Conservation (phyloP, 2,888 invertebrate genomes). For the Dicycla oo region DNA sequence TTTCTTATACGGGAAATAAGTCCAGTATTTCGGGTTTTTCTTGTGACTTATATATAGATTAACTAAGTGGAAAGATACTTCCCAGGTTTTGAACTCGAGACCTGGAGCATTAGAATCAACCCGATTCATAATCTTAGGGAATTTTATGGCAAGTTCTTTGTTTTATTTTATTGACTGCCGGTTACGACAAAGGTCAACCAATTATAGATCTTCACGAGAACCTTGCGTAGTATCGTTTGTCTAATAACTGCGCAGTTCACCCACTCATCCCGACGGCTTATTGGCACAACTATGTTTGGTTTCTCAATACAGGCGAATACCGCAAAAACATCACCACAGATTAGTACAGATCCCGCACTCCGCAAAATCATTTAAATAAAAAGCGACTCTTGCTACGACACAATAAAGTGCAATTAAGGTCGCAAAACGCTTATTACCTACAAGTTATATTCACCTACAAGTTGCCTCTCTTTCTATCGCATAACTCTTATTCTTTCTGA, state of each 20-base stretch:
- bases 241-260: constrained; percentile 38
- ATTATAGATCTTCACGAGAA: constrained; percentile 8
- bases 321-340: too few species aligned
- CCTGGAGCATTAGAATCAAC: background rate
- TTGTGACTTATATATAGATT: background rate
- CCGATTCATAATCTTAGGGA: too few species aligned
- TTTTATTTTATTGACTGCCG: constrained; percentile 18
- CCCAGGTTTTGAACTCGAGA: background rate
- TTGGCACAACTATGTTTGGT: constrained; percentile 6
- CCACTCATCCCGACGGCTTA: constrained; percentile 18
- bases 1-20: background rate
- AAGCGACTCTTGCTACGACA: too few species aligned
- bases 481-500: too few species aligned
- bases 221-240: constrained; percentile 19
- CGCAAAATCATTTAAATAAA: too few species aligned
- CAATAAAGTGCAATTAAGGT: too few species aligned
- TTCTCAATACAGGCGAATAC: background rate
- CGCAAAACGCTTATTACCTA: too few species aligned
- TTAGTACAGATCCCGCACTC: too few species aligned
- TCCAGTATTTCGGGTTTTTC: background rate
- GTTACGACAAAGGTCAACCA: constrained; percentile 14
- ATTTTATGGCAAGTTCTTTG: background rate
- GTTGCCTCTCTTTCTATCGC: too few species aligned
- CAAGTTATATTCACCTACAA: too few species aligned
- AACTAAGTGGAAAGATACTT: background rate